Conservation (phyloP, 2,888 invertebrate species). For the Neoaliturus tenellus region DNA sequence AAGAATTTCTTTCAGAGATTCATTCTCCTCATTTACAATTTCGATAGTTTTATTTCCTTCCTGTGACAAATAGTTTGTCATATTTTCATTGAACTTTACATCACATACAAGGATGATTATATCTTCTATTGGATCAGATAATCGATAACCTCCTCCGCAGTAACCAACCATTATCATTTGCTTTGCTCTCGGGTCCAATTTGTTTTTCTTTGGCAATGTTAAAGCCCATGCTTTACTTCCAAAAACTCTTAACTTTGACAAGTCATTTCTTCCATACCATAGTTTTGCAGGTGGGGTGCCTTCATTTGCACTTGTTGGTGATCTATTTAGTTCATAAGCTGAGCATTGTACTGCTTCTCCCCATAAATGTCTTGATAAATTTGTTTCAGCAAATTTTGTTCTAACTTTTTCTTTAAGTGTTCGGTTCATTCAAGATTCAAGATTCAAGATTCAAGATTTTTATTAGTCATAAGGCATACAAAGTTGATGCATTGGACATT, state of each 20-base stretch:
- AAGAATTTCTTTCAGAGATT: no score
- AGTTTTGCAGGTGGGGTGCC: not conserved
- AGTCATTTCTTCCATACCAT: not conserved
- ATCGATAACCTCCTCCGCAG: not conserved
- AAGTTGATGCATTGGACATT: no score
- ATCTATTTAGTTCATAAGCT: not conserved
- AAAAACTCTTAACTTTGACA: not conserved
- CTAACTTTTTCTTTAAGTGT: not conserved
- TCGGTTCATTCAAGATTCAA: no score
- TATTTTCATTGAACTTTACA: not conserved
- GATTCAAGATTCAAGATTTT: no score
- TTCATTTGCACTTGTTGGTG: not conserved
- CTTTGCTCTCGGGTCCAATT: not conserved
- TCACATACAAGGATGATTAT: not conserved
- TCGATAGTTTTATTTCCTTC: not conserved
- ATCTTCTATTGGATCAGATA: not conserved
- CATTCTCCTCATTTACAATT: no score
- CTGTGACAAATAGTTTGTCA: not conserved
- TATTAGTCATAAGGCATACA: no score
- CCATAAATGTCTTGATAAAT: not conserved
- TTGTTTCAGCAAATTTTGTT: not conserved
- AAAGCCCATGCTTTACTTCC: not conserved
- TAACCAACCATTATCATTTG: not conserved
- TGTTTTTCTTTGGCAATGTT: not conserved
- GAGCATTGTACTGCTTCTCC: not conserved